Evolutionary conservation across 2,113 vertebrate species (phyloP).

Genomic region (Catagonus wagneri): DNA sequence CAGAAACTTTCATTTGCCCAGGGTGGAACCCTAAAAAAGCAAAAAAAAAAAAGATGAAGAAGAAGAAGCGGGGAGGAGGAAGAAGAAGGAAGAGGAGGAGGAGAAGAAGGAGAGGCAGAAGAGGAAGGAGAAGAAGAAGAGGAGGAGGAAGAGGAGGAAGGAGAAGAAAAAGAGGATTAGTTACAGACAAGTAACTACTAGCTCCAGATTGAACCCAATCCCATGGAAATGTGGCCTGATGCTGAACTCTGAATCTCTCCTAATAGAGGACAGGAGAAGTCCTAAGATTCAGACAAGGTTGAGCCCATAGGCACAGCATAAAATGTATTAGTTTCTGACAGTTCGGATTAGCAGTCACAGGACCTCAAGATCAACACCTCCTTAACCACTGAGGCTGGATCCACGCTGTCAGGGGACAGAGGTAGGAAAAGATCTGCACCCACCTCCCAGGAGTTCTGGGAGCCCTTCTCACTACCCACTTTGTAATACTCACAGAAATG

Average conservation of each 20-base stretch:
- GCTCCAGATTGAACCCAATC: neutral
- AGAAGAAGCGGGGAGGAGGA: too few species aligned
- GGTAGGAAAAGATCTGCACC: neutral
- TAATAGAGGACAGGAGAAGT: neutral
- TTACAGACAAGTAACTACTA: too few species aligned
- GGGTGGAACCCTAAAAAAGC: too few species aligned
- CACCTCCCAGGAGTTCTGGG: neutral
- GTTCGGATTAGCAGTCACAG: neutral
- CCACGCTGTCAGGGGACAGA: neutral
- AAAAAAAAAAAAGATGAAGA: too few species aligned
- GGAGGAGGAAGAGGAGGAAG: too few species aligned
- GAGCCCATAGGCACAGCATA: neutral
- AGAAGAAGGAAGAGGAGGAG: too few species aligned
- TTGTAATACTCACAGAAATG: neutral
- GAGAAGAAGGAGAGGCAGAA: too few species aligned
- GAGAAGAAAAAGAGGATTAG: too few species aligned
- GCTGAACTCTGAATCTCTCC: neutral
- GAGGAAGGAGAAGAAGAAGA: too few species aligned
- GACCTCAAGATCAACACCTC: neutral
- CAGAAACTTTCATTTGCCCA: too few species aligned
- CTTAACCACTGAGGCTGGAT: neutral
- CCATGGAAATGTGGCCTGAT: neutral
- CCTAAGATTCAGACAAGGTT: neutral
- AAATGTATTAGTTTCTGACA: neutral
- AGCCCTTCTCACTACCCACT: neutral